Conservation (phyloP, 1,140 invertebrate genomes). For the Pseudomyrmex pallidus region DNA sequence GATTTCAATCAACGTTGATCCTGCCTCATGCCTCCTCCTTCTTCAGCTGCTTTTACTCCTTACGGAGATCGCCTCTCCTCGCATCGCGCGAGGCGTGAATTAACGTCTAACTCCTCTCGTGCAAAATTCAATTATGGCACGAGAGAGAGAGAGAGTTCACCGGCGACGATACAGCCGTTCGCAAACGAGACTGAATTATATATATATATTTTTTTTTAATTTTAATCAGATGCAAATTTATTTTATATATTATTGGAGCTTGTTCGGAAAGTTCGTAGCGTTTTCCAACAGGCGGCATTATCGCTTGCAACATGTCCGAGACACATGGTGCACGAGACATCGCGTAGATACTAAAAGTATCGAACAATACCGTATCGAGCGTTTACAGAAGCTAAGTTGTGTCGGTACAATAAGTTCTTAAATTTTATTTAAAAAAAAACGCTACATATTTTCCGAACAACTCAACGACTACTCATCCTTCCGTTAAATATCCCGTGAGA, state of each 20-base stretch:
- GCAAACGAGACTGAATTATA: background rate
- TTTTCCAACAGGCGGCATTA: background rate
- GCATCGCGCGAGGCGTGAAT: conserved; percentile 47
- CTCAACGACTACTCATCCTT: conserved; percentile 4
- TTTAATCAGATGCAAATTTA: conserved; percentile 46
- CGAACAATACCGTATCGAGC: no score
- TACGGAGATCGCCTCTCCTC: conserved; percentile 9
- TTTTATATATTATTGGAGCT: conserved; percentile 3
- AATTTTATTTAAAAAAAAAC: no score
- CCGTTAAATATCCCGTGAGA: conserved; percentile 14
- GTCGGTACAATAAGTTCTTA: no score
- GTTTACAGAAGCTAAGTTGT: no score
- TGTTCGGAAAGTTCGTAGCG: background rate
- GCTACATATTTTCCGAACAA: no score
- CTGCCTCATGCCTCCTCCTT: conserved; percentile 12
- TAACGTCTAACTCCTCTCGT: conserved; percentile 58
- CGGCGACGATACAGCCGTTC: conserved; percentile 10
- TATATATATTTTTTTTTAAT: background rate
- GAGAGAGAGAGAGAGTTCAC: background rate
- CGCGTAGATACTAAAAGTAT: no score
- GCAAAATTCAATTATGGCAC: conserved; percentile 53
- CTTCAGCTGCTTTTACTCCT: conserved; percentile 47
- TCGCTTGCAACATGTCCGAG: no score
- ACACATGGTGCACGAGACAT: no score
- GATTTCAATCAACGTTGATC: conserved; percentile 59